Conservation (phyloP, 2,797 vertebrate species). For the Rousettus madagascariensis region DNA sequence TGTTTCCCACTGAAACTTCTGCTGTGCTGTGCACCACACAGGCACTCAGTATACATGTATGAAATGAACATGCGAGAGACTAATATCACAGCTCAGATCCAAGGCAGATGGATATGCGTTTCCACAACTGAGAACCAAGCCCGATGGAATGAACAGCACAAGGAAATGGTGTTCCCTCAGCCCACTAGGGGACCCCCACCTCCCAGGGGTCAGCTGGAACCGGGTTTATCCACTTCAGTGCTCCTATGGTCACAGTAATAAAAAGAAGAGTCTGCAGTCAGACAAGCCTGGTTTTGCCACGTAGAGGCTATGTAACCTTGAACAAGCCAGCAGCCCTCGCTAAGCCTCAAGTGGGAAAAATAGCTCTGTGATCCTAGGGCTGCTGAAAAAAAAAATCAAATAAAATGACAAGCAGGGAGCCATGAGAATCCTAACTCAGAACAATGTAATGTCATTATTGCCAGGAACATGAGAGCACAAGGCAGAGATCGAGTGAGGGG, state of each 20-base stretch:
- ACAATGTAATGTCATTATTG: neutral
- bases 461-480: neutral
- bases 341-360: neutral
- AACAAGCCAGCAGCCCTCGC: neutral
- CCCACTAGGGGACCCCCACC: neutral
- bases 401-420: neutral
- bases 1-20: neutral
- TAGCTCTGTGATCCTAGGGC: neutral
- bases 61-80: neutral
- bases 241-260: neutral
- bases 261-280: neutral
- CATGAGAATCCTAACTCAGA: neutral
- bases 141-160: neutral
- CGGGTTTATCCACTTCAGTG: neutral
- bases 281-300: neutral
- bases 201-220: neutral
- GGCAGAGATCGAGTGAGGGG: neutral
- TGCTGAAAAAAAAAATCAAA: conserved; percentile 40
- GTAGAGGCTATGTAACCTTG: neutral
- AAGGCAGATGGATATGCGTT: neutral
- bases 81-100: neutral
- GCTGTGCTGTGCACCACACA: accelerated
- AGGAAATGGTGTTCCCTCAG: neutral
- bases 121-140: neutral
- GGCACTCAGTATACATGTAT: neutral